Conservation (phyloP, 2,113 vertebrate species). For the Scatophagus argus region DNA sequence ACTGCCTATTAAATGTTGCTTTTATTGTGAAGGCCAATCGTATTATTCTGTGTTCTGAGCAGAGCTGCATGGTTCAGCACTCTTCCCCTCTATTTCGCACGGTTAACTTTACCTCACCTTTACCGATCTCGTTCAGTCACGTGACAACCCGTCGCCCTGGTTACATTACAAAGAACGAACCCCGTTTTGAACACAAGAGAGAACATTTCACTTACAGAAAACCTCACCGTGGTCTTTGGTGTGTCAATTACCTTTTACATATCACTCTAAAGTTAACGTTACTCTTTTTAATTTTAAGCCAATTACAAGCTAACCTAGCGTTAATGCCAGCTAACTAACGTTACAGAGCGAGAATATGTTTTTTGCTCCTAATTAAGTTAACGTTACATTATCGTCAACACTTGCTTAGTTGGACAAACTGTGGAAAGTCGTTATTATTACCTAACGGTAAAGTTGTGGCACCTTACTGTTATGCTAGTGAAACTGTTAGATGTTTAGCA, state of each 20-base stretch:
- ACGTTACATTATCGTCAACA: neutral
- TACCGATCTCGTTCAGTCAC: conserved; percentile 53
- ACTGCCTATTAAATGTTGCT: neutral
- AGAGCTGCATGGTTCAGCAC: neutral
- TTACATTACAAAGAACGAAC: conserved; percentile 59
- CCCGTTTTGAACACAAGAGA: conserved; percentile 34
- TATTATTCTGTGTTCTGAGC: neutral
- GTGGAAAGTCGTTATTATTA: neutral
- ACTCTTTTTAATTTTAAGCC: no score
- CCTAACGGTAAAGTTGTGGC: accelerated
- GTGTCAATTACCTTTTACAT: neutral
- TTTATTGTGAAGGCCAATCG: neutral
- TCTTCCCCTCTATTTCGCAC: neutral
- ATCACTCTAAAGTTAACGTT: no score
- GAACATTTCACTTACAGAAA: neutral
- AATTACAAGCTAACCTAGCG: neutral
- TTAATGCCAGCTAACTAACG: neutral
- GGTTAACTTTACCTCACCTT: neutral
- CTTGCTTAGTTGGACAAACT: neutral
- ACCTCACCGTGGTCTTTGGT: no score
- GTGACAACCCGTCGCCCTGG: conserved; percentile 72
- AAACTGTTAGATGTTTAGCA: neutral
- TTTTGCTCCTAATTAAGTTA: neutral
- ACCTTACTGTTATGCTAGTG: neutral
- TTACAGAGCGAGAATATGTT: neutral